Conservation (phyloP, 1,140 invertebrate species). For the Pissodes strobi region DNA sequence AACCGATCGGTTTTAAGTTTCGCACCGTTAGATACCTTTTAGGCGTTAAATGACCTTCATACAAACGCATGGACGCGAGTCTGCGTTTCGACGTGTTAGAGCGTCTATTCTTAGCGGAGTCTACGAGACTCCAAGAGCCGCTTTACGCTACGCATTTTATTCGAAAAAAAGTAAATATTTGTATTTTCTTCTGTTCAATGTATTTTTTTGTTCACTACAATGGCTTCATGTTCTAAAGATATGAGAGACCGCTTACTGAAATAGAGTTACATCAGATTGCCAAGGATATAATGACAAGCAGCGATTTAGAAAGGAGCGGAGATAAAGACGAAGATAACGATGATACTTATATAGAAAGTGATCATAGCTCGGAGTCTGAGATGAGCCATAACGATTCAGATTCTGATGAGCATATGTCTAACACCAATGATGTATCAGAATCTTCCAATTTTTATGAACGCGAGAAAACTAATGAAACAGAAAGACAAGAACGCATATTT, state of each 20-base stretch:
- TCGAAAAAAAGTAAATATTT: not conserved
- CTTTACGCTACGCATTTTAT: not conserved
- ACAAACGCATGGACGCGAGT: not conserved
- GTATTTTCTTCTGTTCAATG: not conserved
- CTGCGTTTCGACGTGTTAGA: not conserved
- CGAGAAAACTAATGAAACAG: not conserved
- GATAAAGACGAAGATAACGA: not conserved
- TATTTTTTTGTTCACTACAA: not conserved
- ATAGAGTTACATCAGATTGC: not conserved
- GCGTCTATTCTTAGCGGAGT: not conserved
- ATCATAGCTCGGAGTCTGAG: too few relatives aligned
- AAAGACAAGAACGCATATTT: not conserved
- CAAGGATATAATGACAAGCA: not conserved
- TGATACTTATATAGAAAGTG: not conserved
- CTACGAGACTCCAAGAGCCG: not conserved
- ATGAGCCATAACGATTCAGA: not conserved
- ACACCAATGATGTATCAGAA: not conserved
- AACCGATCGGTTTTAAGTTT: not conserved
- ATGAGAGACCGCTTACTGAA: not conserved
- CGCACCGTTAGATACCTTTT: not conserved
- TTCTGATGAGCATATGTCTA: not conserved
- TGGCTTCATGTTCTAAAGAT: too few relatives aligned
- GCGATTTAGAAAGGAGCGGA: not conserved
- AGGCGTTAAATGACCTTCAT: not conserved
- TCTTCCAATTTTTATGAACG: not conserved